Base-by-base conservation (phyloP, 2,888 invertebrate genomes). In the Hirtodrosophila duncani region DNA sequence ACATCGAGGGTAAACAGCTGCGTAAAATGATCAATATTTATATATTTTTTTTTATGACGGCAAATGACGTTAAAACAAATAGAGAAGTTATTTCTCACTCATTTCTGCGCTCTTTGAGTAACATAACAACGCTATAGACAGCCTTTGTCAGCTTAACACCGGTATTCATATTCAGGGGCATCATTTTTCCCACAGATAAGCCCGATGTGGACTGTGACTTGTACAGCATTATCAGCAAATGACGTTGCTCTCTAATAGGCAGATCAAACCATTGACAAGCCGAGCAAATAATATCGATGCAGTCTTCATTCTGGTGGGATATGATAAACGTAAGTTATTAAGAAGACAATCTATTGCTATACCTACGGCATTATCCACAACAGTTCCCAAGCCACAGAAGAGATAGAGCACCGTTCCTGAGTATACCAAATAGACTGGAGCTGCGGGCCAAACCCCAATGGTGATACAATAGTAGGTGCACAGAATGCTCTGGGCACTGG, bases 361-460 rank as follows among this genome's bases (percentile, higher is more conserved):
- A n/a, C n/a, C n/a, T 39, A 69, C 77, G 31, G 72, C 50, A 5
- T 48, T 42, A 11, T 72, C 67, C 1, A 70, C 60, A 20, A 77
- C 14, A 5, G 62, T 58, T 6, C 77, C 77, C 2, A 77, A 31
- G 2, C 62, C 66, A 38, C 72, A 71, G 20, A 57, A 75, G 0
- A 62, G 29, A 29, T 72, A 75, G 1, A 77, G 45, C 6, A 50
- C 43, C 8, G 39, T 4, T 1, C 58, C 4, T 3, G 56, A 57
- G 23, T 58, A 64, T 1, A 38, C 0, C n/a, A 69, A 27, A 23
- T 58, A 72, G 0, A 53, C 41, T 7, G 57, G 52, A 6, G 66
- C 65, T n/a, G 64, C 66, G 1, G 69, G 69, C 72, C 67, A 77
- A 43, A 29, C 49, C 1, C 59, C 36, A 3, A 55, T 49, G 0